Base-by-base conservation (phyloP, 2,113 vertebrate genomes). In the Alligator mississippiensis region DNA sequence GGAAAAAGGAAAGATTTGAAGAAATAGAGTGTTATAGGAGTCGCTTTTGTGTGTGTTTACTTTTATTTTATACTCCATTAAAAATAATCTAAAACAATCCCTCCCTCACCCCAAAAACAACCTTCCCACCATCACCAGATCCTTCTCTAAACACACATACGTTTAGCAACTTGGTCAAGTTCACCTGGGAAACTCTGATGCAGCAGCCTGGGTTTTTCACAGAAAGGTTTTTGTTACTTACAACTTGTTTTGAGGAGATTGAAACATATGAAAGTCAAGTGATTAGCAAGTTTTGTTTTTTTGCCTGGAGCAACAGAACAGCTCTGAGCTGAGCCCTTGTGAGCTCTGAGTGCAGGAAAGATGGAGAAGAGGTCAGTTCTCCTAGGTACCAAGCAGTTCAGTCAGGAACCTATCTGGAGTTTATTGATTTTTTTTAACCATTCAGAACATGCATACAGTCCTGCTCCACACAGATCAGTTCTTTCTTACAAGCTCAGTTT, bases 61-160 rank as follows among this genome's bases (percentile, higher is more conserved):
- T 76, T 91, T 89, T 72, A 58, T 85, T 70, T 77, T 77, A 13
- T 11, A 58, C 9, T n/a, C 47, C 80, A 70, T 54, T 82, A 85
- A 92, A 95, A 84, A 38, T 5, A 11, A 94, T 82, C 72, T 17
- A 47, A 94, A 80, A 12, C 1, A 47, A 47, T 47, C 47, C 47
- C 47, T 47, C 47, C 47, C 47, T 8, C 8, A 77, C 22, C 75
- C 89, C 80, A 1, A 57, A 91, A 80, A 87, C 5, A 47, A 1
- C 28, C 62, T 1, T 72, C 3, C 34, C 38, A 55, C 16, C 77
- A 14, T 16, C 8, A 75, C 6, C 58, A 75, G 61, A 70, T 24
- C 85, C 63, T 93, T 93, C 63, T 30, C 15, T 80, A 79, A 94
- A 85, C 6, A 4, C 1, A 77, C 61, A 28, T 77, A 11, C 59